Evolutionary conservation across 2,113 vertebrate genomes (phyloP).

Genomic region (Amblyornis subalaris): DNA sequence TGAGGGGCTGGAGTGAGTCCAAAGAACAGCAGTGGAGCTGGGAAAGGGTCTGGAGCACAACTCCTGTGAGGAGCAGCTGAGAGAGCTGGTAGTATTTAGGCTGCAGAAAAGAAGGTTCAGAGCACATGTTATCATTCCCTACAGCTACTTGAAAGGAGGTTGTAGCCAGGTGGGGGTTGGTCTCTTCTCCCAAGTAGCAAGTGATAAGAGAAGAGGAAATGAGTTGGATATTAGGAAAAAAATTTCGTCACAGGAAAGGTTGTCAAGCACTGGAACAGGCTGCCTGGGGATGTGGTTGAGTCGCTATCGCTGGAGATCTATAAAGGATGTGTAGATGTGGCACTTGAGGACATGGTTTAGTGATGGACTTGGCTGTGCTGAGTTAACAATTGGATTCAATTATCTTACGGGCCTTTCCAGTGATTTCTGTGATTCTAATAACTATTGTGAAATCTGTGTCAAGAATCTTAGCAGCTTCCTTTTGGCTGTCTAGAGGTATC

Average conservation of each 20-base stretch:
- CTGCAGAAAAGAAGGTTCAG: not conserved
- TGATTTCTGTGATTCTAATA: not conserved
- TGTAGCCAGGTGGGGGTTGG: accelerated
- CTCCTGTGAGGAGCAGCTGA: not conserved
- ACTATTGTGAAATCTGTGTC: not conserved
- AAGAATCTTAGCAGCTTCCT: not conserved
- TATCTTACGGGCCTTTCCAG: not conserved
- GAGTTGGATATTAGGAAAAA: not conserved
- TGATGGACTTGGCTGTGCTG: not conserved
- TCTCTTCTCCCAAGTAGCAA: not conserved
- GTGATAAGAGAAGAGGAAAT: not conserved
- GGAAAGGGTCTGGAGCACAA: not conserved
- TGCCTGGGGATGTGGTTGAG: not conserved
- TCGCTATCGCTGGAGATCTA: not conserved
- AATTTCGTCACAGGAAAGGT: not conserved
- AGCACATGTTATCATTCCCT: not conserved
- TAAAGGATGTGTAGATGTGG: not conserved
- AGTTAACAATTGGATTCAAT: not conserved
- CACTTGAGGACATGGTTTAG: not conserved
- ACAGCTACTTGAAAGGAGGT: not conserved
- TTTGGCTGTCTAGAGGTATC: not conserved
- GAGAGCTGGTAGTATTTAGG: accelerated
- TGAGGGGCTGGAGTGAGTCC: not conserved
- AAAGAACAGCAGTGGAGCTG: accelerated
- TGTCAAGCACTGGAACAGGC: not conserved